phyloP scores from a whole-genome alignment of 2,888 invertebrate species.

The Choristoneura rosaceana region DNA sequence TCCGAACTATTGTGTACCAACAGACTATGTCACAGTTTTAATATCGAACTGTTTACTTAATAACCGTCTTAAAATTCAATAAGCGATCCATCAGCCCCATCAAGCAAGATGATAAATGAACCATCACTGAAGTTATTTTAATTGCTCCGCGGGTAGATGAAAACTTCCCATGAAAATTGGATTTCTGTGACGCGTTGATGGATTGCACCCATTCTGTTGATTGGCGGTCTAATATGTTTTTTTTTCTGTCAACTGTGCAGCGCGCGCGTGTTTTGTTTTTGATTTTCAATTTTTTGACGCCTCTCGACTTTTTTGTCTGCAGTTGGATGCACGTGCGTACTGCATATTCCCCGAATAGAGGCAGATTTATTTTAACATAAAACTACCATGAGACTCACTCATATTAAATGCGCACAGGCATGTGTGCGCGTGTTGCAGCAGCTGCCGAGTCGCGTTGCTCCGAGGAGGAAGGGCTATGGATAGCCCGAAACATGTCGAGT shows the following conservation, averaged over 20 bases:
- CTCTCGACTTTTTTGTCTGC: conserved; percentile 1
- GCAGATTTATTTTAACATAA: too few relatives aligned
- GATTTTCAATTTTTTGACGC: neutral
- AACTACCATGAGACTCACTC: too few relatives aligned
- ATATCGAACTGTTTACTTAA: conserved; percentile 19
- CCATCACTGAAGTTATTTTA: conserved; percentile 57
- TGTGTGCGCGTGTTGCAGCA: too few relatives aligned
- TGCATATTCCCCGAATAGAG: too few relatives aligned
- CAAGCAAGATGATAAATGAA: conserved; percentile 54
- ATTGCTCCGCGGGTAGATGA: conserved; percentile 58
- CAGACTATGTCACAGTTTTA: neutral
- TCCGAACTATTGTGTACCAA: too few relatives aligned
- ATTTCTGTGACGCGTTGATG: conserved; percentile 66
- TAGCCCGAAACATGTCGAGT: too few relatives aligned
- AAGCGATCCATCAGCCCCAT: conserved; percentile 46
- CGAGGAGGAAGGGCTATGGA: too few relatives aligned
- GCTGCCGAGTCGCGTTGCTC: too few relatives aligned
- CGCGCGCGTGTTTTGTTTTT: conserved; percentile 11
- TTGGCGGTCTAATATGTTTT: conserved; percentile 64
- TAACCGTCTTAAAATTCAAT: conserved; percentile 43
- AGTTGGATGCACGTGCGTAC: neutral
- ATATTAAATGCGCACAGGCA: too few relatives aligned
- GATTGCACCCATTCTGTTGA: conserved; percentile 70
- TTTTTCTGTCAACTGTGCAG: conserved; percentile 47
- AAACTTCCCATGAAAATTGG: conserved; percentile 65